A percentile compares a stretch with the other conserved stretches of the same genome.
These are phyloP conservation scores for Ibycter americanus DNA, from an alignment of 2,797 vertebrate genomes.

Conservation along the genomic window DNA sequence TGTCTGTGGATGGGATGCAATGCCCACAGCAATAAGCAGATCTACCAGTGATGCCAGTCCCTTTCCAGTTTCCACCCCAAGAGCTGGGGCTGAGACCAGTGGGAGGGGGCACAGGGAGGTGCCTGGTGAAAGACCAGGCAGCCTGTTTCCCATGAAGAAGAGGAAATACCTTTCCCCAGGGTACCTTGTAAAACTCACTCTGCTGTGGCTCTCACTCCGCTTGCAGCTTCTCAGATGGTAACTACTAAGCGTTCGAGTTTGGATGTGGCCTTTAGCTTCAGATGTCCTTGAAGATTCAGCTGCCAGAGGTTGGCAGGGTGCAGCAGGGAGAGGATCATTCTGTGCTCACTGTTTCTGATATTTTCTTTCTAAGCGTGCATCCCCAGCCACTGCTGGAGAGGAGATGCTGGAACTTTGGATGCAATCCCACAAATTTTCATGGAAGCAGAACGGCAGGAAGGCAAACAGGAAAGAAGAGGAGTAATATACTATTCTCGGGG, in stretches of 20 bases:
- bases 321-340: background rate
- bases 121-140: background rate
- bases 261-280: conserved; percentile 3
- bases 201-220: background rate
- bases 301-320: background rate
- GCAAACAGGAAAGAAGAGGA: conserved; percentile 66
- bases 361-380: conserved; percentile 10
- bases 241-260: background rate
- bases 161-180: background rate
- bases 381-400: background rate
- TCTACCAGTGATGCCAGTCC: background rate
- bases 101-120: background rate
- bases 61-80: background rate
- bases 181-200: background rate
- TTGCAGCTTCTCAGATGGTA: background rate
- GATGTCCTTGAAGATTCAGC: background rate
- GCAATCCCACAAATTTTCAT: conserved; percentile 38
- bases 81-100: background rate
- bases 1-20: background rate
- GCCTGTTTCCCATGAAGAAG: background rate
- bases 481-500: conserved; percentile 46
- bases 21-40: background rate
- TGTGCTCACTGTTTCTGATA: background rate
- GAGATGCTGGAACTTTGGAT: conserved; percentile 29
- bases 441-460: conserved; percentile 56